These are phyloP conservation scores for Gambusia holbrooki DNA, from an alignment of 2,113 vertebrate genomes.

Conservation along the genomic window DNA sequence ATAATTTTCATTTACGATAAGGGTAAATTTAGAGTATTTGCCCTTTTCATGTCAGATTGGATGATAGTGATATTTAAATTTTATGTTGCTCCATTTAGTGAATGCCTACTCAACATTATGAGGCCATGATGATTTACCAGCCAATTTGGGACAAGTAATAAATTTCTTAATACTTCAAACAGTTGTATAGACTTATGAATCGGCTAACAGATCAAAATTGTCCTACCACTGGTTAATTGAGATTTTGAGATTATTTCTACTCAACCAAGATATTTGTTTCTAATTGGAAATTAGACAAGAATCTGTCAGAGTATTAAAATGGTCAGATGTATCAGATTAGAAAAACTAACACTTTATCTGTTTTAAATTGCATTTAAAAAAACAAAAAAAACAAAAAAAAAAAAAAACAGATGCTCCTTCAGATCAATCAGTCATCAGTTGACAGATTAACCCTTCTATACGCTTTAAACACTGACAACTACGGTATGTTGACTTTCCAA, in stretches of 20 bases:
- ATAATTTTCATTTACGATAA: slow-evolving; percentile 7
- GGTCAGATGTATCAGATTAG: no score
- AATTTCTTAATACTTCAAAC: neutral
- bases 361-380: no score
- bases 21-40: slow-evolving; percentile 3
- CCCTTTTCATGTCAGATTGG: slow-evolving; percentile 1
- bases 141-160: neutral
- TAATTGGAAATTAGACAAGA: neutral
- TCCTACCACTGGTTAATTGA: neutral
- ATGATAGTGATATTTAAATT: slow-evolving; percentile 1
- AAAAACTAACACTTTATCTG: no score
- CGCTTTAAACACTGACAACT: no score
- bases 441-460: no score
- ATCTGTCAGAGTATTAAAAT: neutral
- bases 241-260: neutral
- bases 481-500: no score
- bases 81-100: neutral
- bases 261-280: neutral
- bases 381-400: no score
- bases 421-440: no score
- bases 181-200: neutral
- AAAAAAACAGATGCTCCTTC: neutral
- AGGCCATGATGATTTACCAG: neutral
- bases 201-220: neutral
- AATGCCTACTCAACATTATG: neutral